phyloP scores from a whole-genome alignment of 2,888 invertebrate genomes.

The Tyria jacobaeae region DNA sequence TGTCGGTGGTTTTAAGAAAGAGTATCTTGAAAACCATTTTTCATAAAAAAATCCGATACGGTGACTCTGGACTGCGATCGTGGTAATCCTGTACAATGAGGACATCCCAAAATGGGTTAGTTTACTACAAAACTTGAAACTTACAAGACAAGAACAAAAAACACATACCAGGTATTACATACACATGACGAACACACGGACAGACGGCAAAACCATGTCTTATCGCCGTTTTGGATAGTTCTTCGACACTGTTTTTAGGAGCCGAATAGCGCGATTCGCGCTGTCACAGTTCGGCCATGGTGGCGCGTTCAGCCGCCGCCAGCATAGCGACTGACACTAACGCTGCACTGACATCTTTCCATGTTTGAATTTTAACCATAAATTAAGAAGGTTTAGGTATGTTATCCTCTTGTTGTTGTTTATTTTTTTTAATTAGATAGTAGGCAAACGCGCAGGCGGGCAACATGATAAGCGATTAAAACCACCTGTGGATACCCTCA shows the following conservation, averaged over 20 bases:
- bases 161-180: slow-evolving; percentile 14
- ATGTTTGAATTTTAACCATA: slow-evolving; percentile 11
- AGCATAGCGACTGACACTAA: slow-evolving; percentile 4
- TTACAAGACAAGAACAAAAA: background rate
- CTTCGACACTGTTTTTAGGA: background rate
- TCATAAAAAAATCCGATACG: background rate
- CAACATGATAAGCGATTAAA: no score
- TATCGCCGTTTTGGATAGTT: slow-evolving; percentile 13
- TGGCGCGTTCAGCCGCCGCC: slow-evolving; percentile 1
- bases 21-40: no score
- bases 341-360: slow-evolving; percentile 1
- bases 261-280: background rate
- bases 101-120: background rate
- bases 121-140: background rate
- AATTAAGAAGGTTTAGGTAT: background rate
- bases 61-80: background rate
- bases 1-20: no score
- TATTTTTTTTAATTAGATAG: no score
- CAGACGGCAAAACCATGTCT: slow-evolving; percentile 10
- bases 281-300: background rate
- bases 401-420: background rate
- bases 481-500: no score
- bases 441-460: no score
- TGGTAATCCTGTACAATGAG: no score
- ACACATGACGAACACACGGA: slow-evolving; percentile 14